Conservation (phyloP, 64 coral and sea anemone genomes). For the Montipora foliosa region DNA sequence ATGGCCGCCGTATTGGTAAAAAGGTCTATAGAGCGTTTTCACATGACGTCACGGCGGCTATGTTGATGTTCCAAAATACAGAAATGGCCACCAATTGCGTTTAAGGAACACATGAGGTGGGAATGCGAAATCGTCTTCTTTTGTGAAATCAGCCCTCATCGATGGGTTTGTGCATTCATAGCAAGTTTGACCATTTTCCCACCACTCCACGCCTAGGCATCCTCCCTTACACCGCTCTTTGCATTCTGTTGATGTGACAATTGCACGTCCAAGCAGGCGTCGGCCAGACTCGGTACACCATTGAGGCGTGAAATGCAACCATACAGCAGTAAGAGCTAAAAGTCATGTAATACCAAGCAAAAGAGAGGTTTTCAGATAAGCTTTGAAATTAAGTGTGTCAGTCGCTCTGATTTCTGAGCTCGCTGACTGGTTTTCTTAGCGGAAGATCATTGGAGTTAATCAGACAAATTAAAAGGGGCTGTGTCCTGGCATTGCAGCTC, state of each 20-base stretch:
- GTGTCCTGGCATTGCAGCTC: no score
- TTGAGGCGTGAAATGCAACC: conserved; percentile 22
- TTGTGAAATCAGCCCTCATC: background rate
- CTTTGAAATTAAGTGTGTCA: no score
- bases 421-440: no score
- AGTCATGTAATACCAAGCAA: background rate
- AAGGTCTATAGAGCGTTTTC: no score
- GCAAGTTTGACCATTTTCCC: background rate
- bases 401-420: no score
- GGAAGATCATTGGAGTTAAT: no score
- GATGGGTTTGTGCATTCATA: conserved; percentile 5
- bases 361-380: no score
- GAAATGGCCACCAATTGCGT: background rate
- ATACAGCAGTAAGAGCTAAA: background rate
- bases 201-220: conserved; percentile 31
- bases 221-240: conserved; percentile 3
- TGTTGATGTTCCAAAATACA: no score
- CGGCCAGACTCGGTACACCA: background rate
- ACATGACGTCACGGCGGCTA: no score
- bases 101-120: conserved; percentile 43
- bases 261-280: background rate
- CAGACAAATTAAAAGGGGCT: no score
- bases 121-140: background rate
- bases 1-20: no score
- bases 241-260: background rate